These are phyloP conservation scores for Drosophila seguyi DNA, from an alignment of 1,140 invertebrate species.

Conservation along the genomic window DNA sequence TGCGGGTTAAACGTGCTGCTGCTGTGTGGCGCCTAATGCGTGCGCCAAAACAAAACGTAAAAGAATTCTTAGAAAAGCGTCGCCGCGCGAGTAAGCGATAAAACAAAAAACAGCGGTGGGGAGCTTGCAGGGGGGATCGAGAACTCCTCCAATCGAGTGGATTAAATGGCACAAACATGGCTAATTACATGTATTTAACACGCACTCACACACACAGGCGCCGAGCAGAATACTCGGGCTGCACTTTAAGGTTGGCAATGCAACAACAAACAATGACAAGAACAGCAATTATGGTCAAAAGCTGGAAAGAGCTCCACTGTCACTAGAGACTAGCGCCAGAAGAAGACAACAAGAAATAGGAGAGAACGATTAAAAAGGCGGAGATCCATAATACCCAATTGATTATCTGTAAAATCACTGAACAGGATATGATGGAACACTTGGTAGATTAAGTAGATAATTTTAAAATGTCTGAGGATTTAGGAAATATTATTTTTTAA, in stretches of 20 bases:
- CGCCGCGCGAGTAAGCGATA: slow-evolving; percentile 54
- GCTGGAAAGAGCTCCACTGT: slow-evolving; percentile 53
- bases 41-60: slow-evolving; percentile 80
- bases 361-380: slow-evolving; percentile 5
- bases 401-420: slow-evolving; percentile 9
- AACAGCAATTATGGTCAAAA: slow-evolving; percentile 77
- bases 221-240: slow-evolving; percentile 8
- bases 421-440: neutral
- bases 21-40: slow-evolving; percentile 79
- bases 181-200: slow-evolving; percentile 84
- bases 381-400: slow-evolving; percentile 6
- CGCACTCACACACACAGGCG: slow-evolving; percentile 44
- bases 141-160: slow-evolving; percentile 59
- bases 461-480: too few relatives aligned
- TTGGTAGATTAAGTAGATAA: too few relatives aligned
- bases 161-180: slow-evolving; percentile 83
- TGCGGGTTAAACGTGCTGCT: slow-evolving; percentile 77
- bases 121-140: neutral
- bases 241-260: slow-evolving; percentile 57
- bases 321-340: slow-evolving; percentile 54
- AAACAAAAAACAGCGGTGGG: slow-evolving; percentile 9
- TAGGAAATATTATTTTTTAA: neutral
- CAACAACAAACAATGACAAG: slow-evolving; percentile 77
- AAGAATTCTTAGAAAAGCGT: slow-evolving; percentile 81
- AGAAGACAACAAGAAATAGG: neutral